Base-by-base conservation (phyloP, 2,888 invertebrate species). In the Saturnia pavonia region DNA sequence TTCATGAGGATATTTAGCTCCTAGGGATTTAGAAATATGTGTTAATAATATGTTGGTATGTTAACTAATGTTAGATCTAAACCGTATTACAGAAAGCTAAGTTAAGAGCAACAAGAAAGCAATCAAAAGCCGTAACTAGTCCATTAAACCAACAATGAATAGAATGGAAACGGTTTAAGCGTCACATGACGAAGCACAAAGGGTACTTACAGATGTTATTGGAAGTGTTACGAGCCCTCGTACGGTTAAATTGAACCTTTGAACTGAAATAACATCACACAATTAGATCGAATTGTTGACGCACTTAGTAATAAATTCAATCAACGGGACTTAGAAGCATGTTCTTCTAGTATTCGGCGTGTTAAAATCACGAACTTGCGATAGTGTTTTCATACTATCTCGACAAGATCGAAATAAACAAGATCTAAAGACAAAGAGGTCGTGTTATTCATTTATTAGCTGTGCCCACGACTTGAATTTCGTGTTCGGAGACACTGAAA, bases 181-280 rank as follows among this genome's bases (percentile, higher is more conserved):
- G 34, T 65, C 40, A 40, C 19, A 65, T 40, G 65, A 65, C 65
- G 65, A 19, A 40, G 65, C 65, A 65, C 65, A 65, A 65, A 40
- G 65, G 65, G 25, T 57, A 0, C 65, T n/a, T 65, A 65, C 65
- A 65, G 40, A 65, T 65, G 65, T 65, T 65, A 65, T 65, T 65
- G 65, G 34, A 40, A 40, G 65, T 65, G 65, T 65, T 65, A 65
- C 65, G 40, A 19, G 65, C 65, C 65, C 65, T 65, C 65, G 65
- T 40, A 40, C 40, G 34, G 34, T 7, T 40, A 65, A 40, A 65
- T 65, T 65, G 65, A 65, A 65, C 65, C 65, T 65, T 65, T 65
- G 40, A 65, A 40, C 65, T 65, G 40, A 65, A 65, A 65, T 65
- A 65, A 65, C 65, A 65, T 65, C 34, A n/a, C 40, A 65, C 40